These are phyloP conservation scores for Zaprionus tsacasi DNA, from an alignment of 1,140 invertebrate species.

Conservation along the genomic window DNA sequence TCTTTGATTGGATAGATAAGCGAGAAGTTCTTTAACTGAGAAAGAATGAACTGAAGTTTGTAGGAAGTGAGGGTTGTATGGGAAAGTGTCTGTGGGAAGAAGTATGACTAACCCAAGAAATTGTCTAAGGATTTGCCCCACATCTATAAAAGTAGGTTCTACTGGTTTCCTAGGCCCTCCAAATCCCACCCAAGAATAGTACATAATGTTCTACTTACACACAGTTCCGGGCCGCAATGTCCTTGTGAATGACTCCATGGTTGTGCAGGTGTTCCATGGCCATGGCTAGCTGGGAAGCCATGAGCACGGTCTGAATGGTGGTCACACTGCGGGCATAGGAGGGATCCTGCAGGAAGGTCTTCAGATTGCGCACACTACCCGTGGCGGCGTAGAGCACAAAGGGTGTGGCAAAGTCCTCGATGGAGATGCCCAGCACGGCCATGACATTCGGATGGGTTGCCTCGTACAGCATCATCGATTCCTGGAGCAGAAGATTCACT, in stretches of 20 bases:
- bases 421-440: conserved; percentile 94
- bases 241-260: conserved; percentile 95
- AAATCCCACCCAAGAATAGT: background rate
- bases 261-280: conserved; percentile 94
- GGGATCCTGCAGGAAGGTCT: conserved; percentile 89
- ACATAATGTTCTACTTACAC: conserved; percentile 85
- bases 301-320: conserved; percentile 96
- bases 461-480: conserved; percentile 95
- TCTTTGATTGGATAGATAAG: background rate
- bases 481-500: conserved; percentile 92
- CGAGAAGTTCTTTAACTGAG: background rate
- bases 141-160: too few relatives aligned
- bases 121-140: too few relatives aligned
- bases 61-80: too few relatives aligned
- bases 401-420: conserved; percentile 93
- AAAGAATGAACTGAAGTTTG: too few relatives aligned
- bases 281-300: conserved; percentile 95
- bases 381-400: conserved; percentile 94
- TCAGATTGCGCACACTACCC: conserved; percentile 93
- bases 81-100: background rate
- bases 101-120: background rate
- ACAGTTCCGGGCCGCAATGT: conserved; percentile 96
- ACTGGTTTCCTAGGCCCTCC: background rate
- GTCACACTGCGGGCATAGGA: conserved; percentile 89
- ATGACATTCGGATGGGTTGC: conserved; percentile 93